These are phyloP conservation scores for Watsonalla binaria DNA, from an alignment of 2,888 invertebrate genomes.

Conservation along the genomic window DNA sequence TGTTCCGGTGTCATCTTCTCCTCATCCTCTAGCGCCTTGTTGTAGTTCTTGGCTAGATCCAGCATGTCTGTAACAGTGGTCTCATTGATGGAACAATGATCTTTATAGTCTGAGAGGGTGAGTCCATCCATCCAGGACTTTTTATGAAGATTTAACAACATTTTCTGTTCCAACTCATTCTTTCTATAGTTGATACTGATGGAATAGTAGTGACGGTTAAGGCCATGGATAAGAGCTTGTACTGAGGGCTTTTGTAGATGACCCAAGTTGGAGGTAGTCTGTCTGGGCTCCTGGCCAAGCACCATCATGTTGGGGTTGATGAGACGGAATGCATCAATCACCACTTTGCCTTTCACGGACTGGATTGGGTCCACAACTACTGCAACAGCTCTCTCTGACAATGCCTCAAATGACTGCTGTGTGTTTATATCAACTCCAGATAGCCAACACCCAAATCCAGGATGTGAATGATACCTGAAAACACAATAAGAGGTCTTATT, in stretches of 20 bases:
- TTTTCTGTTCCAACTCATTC: constrained; percentile 99
- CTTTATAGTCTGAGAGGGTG: constrained; percentile 92
- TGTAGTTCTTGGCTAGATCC: constrained; percentile 97
- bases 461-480: constrained; percentile 96
- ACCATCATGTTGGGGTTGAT: constrained; percentile 99
- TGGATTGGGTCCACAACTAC: constrained; percentile 99
- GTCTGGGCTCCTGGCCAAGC: constrained; percentile 97
- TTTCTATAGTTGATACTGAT: constrained; percentile 99
- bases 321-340: constrained; percentile 99
- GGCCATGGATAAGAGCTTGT: constrained; percentile 98
- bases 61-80: constrained; percentile 97
- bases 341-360: constrained; percentile 99
- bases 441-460: constrained; percentile 99
- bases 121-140: constrained; percentile 99
- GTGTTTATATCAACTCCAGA: constrained; percentile 99
- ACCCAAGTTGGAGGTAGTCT: constrained; percentile 99
- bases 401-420: constrained; percentile 98
- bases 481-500: constrained; percentile 1
- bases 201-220: constrained; percentile 99
- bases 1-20: constrained; percentile 99
- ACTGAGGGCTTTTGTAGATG: constrained; percentile 99
- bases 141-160: constrained; percentile 98
- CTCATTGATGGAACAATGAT: constrained; percentile 96
- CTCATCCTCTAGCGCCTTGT: constrained; percentile 98
- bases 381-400: constrained; percentile 98